A percentile compares a stretch with the other conserved stretches of the same genome.
Conservation (phyloP, 2,113 vertebrate genomes). For the Corapipo altera region DNA sequence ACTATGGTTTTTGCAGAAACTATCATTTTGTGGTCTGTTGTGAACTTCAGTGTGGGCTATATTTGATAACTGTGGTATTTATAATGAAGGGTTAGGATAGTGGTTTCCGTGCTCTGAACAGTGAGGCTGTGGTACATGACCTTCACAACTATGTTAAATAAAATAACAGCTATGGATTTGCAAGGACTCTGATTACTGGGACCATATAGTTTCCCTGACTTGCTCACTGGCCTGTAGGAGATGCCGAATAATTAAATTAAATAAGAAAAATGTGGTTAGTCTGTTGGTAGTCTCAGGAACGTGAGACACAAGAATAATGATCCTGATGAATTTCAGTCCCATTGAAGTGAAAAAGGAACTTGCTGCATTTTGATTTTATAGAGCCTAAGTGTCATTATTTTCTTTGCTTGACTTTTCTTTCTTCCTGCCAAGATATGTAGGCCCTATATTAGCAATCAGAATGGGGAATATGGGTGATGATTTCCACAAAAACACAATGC, state of each 20-base stretch:
- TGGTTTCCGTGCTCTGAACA: not conserved
- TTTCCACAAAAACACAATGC: not conserved
- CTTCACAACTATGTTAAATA: not conserved
- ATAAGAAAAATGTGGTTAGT: not conserved
- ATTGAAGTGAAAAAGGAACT: not conserved
- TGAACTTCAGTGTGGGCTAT: not conserved
- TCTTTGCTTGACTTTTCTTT: not conserved
- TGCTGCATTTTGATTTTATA: not conserved
- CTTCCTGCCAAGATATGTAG: not conserved
- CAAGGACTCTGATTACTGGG: not conserved
- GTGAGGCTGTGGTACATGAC: not conserved
- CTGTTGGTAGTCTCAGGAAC: not conserved
- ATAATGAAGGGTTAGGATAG: not conserved
- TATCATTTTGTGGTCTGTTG: not conserved
- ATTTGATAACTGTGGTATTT: constrained; percentile 23
- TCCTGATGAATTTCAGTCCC: not conserved
- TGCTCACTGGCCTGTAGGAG: not conserved
- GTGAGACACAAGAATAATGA: not conserved
- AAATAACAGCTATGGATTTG: not conserved
- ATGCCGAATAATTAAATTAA: not conserved
- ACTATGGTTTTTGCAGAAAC: not conserved
- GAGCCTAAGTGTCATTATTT: not conserved
- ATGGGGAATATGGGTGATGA: not conserved
- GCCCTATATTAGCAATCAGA: not conserved
- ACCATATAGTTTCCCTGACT: not conserved